Evolutionary conservation across 1,140 invertebrate species (phyloP).

Genomic region (Lordiphosa stackelbergi): DNA sequence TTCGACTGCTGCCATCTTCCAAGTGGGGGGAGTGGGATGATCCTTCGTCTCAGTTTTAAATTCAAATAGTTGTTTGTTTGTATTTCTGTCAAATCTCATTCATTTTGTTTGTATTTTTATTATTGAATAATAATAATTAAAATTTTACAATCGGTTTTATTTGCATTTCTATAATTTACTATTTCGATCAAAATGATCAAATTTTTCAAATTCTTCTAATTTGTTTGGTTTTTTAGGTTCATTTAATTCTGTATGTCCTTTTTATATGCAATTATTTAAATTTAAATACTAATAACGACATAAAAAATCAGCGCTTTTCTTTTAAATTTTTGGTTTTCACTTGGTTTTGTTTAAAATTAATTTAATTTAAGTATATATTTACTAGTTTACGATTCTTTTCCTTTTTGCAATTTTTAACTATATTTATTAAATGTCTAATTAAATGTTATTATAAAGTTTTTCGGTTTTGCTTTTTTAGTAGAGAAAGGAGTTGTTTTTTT

Average conservation of each 20-base stretch:
- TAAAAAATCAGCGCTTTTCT: conserved; percentile 72
- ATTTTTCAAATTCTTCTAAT: conserved; percentile 68
- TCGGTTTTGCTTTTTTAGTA: conserved; percentile 49
- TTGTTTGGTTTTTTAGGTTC: conserved; percentile 42
- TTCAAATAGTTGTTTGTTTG: conserved; percentile 31
- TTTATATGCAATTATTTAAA: conserved; percentile 71
- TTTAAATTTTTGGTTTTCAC: conserved; percentile 47
- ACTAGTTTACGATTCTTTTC: conserved; percentile 67
- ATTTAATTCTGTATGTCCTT: conserved; percentile 49
- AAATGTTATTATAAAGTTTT: conserved; percentile 68
- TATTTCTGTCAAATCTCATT: conserved; percentile 67
- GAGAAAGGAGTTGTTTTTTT: conserved; percentile 57
- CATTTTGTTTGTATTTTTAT: conserved; percentile 71
- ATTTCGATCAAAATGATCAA: conserved; percentile 73
- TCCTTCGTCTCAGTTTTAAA: background rate
- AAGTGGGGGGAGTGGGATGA: too few relatives aligned
- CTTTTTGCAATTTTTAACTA: conserved; percentile 39
- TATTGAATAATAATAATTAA: conserved; percentile 76
- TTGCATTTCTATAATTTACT: conserved; percentile 68
- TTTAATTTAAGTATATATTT: conserved; percentile 74
- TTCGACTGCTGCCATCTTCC: too few relatives aligned
- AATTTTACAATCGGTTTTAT: conserved; percentile 73
- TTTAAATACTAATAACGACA: conserved; percentile 76
- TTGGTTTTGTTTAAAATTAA: conserved; percentile 67
- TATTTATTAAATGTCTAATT: conserved; percentile 68